phyloP scores from a whole-genome alignment of 2,888 invertebrate species.

The Limnephilus marmoratus region DNA sequence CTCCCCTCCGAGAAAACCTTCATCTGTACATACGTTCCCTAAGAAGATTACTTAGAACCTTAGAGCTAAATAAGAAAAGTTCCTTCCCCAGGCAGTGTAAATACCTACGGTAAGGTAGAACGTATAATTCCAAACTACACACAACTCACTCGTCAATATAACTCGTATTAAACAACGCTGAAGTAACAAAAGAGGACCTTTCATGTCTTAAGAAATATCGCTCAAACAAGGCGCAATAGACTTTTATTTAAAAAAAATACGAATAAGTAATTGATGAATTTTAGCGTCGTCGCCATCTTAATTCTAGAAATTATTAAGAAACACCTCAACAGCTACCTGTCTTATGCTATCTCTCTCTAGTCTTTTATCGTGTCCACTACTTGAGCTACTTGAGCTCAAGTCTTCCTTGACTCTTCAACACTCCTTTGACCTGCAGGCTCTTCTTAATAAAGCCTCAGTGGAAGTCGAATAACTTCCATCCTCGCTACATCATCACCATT shows the following conservation, averaged over 20 bases:
- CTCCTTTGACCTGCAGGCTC: too few species aligned
- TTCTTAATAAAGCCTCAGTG: too few species aligned
- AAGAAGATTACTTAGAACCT: slow-evolving; percentile 38
- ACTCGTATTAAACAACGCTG: not conserved
- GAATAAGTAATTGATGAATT: too few species aligned
- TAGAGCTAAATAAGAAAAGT: slow-evolving; percentile 13
- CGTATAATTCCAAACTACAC: not conserved
- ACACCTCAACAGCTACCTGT: too few species aligned
- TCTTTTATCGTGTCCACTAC: too few species aligned
- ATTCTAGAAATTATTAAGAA: too few species aligned
- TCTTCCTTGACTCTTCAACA: too few species aligned
- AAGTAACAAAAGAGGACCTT: not conserved
- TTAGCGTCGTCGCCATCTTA: too few species aligned
- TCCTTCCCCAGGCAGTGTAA: not conserved
- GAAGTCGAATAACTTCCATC: too few species aligned
- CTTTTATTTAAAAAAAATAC: not conserved
- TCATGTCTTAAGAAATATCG: not conserved
- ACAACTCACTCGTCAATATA: slow-evolving; percentile 11
- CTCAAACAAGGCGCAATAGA: not conserved
- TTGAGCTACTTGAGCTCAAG: too few species aligned
- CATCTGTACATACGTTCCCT: not conserved
- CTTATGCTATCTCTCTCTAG: too few species aligned
- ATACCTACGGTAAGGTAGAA: not conserved
- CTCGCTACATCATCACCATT: too few species aligned
- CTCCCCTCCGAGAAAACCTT: not conserved